Conservation (phyloP, 1,140 invertebrate genomes). For the Heliconius eleuchia region DNA sequence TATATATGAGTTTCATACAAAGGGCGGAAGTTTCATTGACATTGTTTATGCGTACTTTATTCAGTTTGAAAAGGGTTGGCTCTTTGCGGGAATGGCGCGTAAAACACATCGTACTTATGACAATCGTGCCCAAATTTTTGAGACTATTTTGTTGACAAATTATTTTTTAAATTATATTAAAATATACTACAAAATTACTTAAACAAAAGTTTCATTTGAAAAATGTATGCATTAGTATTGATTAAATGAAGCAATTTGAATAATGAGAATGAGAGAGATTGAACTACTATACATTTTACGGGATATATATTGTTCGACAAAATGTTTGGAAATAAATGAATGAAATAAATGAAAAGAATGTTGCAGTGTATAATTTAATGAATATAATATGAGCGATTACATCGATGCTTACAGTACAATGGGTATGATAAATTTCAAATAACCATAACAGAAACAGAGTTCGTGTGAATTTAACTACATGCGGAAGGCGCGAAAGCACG, state of each 20-base stretch:
- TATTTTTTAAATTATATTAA: background rate
- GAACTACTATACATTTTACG: background rate
- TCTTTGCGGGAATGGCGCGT: constrained; percentile 30
- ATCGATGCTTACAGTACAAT: constrained; percentile 34
- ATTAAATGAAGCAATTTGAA: background rate
- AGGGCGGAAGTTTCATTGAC: background rate
- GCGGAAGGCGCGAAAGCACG: constrained; percentile 40
- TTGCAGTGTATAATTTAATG: constrained; percentile 39
- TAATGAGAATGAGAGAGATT: background rate
- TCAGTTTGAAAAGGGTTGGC: constrained; percentile 27
- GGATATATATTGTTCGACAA: background rate
- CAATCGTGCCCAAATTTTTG: constrained; percentile 21
- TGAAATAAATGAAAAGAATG: constrained; percentile 44
- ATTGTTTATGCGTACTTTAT: constrained; percentile 25
- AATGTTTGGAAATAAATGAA: background rate
- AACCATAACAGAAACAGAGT: constrained; percentile 17
- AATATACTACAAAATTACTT: background rate
- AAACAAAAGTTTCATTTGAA: background rate
- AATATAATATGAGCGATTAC: constrained; percentile 29
- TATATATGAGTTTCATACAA: background rate
- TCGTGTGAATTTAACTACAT: constrained; percentile 19
- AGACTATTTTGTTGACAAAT: background rate
- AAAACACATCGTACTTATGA: constrained; percentile 29
- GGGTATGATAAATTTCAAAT: constrained; percentile 23
- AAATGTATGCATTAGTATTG: background rate